These are phyloP conservation scores for Peromyscus nudipes DNA, from an alignment of 2,797 vertebrate species.

Conservation along the genomic window DNA sequence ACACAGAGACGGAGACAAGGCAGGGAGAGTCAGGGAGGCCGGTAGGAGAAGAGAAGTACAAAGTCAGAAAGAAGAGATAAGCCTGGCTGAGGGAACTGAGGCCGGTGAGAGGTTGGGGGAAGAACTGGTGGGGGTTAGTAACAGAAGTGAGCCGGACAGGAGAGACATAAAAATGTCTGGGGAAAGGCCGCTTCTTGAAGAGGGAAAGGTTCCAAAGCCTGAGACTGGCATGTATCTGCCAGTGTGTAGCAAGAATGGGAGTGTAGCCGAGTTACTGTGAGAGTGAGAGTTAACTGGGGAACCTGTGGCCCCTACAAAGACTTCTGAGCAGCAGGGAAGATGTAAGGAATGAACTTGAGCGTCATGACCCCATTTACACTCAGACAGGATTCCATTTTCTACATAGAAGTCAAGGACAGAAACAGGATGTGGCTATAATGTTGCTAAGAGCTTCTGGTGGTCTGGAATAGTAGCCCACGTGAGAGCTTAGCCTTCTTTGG, in stretches of 20 bases:
- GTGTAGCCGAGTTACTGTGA: neutral
- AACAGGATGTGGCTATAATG: neutral
- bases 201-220: neutral
- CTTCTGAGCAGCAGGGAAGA: neutral
- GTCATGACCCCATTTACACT: neutral
- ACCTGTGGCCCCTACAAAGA: neutral
- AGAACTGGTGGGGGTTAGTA: neutral
- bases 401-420: neutral
- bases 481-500: neutral
- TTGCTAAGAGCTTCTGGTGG: neutral
- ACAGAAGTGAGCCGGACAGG: neutral
- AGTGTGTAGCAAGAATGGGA: neutral
- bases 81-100: neutral
- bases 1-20: neutral
- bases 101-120: neutral
- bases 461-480: neutral
- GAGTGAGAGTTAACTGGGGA: neutral
- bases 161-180: neutral
- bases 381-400: neutral
- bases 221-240: too few relatives aligned
- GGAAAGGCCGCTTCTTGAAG: neutral
- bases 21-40: too few relatives aligned
- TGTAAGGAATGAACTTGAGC: neutral
- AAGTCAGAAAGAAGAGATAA: neutral
- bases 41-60: neutral